Evolutionary conservation across 2,113 vertebrate genomes (phyloP).

Genomic region (Setophaga coronata): DNA sequence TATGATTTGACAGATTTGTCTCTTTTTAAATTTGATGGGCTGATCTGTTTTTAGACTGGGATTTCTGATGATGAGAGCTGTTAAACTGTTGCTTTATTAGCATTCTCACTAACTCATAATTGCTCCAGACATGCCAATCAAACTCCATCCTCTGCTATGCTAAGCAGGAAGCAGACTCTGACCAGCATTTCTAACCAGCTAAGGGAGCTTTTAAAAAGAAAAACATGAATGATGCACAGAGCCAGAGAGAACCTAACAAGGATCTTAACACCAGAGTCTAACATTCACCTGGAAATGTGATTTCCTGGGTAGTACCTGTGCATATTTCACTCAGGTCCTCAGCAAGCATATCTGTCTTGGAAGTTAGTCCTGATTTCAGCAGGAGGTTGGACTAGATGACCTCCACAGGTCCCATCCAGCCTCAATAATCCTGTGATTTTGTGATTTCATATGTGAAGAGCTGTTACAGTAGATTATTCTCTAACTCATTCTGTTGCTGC

Average conservation of each 20-base stretch:
- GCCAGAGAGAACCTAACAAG: not conserved
- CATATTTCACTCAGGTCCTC: not conserved
- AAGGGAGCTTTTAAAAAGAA: not conserved
- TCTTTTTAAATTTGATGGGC: not conserved
- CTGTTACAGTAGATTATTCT: not conserved
- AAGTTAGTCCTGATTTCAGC: not conserved
- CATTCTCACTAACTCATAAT: not conserved
- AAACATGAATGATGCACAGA: not conserved
- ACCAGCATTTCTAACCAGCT: not conserved
- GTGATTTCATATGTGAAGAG: not conserved
- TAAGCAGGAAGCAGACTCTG: not conserved
- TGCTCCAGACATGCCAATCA: not conserved
- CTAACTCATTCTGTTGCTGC: not conserved
- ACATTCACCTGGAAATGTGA: not conserved
- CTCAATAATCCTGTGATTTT: not conserved
- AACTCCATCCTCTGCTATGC: not conserved
- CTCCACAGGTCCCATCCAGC: not conserved
- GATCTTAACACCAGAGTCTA: not conserved
- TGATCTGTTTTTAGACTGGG: not conserved
- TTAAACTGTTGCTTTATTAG: not conserved
- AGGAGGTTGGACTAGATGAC: not conserved
- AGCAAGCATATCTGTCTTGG: not conserved
- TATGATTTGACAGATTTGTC: not conserved
- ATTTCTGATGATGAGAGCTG: not conserved
- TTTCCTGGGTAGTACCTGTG: not conserved